Conservation (phyloP, 92 coral and sea anemone species). For the Galaxea fascicularis region DNA sequence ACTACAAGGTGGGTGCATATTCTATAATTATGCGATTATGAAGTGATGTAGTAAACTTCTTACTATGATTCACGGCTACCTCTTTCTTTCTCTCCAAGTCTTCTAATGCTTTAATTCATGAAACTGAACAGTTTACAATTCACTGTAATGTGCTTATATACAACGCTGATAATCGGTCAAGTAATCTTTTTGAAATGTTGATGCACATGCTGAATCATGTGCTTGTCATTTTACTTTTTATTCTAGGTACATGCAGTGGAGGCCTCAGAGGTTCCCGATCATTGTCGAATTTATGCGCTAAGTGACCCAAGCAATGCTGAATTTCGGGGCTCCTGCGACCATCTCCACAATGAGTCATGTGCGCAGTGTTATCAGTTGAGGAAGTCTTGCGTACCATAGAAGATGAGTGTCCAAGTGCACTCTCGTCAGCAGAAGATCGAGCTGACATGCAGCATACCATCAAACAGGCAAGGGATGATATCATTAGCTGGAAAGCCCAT, state of each 20-base stretch:
- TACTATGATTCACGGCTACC: constrained; percentile 23
- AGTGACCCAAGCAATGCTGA: constrained; percentile 45
- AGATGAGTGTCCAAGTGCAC: constrained; percentile 41
- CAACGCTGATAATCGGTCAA: constrained; percentile 3
- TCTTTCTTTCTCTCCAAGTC: constrained; percentile 11
- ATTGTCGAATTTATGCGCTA: no score
- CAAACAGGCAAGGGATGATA: no score
- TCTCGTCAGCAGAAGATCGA: no score
- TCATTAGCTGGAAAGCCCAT: background rate
- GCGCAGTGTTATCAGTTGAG: constrained; percentile 28
- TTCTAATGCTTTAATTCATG: background rate
- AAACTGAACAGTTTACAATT: constrained; percentile 9
- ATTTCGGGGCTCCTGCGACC: constrained; percentile 50
- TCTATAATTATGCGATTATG: background rate
- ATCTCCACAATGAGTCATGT: constrained; percentile 46
- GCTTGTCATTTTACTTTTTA: no score
- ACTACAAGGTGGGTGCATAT: constrained; percentile 44
- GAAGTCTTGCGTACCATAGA: constrained; percentile 40
- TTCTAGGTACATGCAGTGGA: no score
- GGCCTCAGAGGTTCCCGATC: no score
- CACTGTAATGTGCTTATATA: constrained; percentile 8
- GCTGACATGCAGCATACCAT: no score
- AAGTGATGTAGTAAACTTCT: no score
- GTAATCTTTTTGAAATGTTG: constrained; percentile 5
- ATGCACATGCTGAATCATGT: no score